These are phyloP conservation scores for Diorhabda carinulata DNA, from an alignment of 1,140 invertebrate species.

Conservation along the genomic window DNA sequence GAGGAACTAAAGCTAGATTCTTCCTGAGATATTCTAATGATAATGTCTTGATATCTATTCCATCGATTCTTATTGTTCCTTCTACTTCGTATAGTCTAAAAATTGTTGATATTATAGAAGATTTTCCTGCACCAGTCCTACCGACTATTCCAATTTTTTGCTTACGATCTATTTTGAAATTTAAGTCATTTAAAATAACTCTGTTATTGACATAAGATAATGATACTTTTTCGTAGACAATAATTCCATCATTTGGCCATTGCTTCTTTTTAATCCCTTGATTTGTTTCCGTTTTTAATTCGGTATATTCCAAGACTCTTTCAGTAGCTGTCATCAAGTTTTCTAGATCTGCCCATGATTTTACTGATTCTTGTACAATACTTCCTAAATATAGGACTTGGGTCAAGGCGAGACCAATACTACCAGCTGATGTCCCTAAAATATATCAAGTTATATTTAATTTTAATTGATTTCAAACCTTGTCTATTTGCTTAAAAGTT, in stretches of 20 bases:
- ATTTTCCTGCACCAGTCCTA: constrained; percentile 79
- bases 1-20: constrained; percentile 63
- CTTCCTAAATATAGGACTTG: constrained; percentile 15
- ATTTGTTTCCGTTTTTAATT: constrained; percentile 51
- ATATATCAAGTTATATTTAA: neutral
- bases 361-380: constrained; percentile 58
- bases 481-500: too few species aligned
- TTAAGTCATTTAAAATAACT: constrained; percentile 69
- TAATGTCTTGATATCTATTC: constrained; percentile 55
- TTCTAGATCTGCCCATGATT: constrained; percentile 62
- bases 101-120: constrained; percentile 68
- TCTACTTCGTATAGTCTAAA: constrained; percentile 58
- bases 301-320: constrained; percentile 65
- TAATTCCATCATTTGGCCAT: constrained; percentile 70
- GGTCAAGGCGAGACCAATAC: constrained; percentile 14
- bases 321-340: constrained; percentile 79
- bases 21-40: constrained; percentile 67
- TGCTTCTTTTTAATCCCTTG: constrained; percentile 46
- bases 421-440: constrained; percentile 13
- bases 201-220: constrained; percentile 59
- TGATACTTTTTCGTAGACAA: constrained; percentile 64
- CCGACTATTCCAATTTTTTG: constrained; percentile 75
- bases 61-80: constrained; percentile 58
- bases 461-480: too few species aligned
- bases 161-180: constrained; percentile 55